Evolutionary conservation across 2,888 invertebrate genomes (phyloP), one percentile per base, ranked within the genome.

Genomic region (Eristalis pertinax): DNA sequence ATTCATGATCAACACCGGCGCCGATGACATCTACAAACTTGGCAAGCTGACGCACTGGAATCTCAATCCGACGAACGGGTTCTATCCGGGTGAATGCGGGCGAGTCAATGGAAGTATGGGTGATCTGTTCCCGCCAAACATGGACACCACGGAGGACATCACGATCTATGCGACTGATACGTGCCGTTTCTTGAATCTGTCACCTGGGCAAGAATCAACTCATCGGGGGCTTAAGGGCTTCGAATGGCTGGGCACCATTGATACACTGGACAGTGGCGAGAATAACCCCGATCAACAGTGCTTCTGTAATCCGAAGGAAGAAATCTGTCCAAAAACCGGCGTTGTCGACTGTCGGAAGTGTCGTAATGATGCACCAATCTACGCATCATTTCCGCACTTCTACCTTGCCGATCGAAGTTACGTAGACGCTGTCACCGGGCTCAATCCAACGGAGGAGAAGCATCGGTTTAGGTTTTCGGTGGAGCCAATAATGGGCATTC

Each of bases 321-420:
- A 94, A 89, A 91, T 90, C 41, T 95, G 95, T 89, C 91, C 95
- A 29, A 93, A 93, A 84, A 91, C 92, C 58, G 97, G 97, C 7
- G 94, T 95, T 0, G 94, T 97, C 10, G 96, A 97, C 91, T 95
- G 97, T 89, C 96, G 96, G 0, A 92, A 92, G 35, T 97, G 97
- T 91, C 95, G 96, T 86, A 95, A 94, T 92, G 96, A 96, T 70
- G 97, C 97, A n/a, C 98, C 98, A 0, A 96, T 96, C 15, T 96
- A 96, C 92, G 94, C 97, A 29, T 96, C 97, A 0, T 95, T 95
- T 90, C 98, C 98, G 0, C 97, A 98, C 92, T 97, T 97, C 93
- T 95, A 96, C 89, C 92, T 96, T 90, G 95, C 96, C 0, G 96
- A 97, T 92, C 94, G 94, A 0, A 93, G 93, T 88, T 97, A 97